Percentiles rank a stretch among this genome's conserved stretches.
phyloP scores from a whole-genome alignment of 2,797 vertebrate genomes.

The Lutjanus campechanus region DNA sequence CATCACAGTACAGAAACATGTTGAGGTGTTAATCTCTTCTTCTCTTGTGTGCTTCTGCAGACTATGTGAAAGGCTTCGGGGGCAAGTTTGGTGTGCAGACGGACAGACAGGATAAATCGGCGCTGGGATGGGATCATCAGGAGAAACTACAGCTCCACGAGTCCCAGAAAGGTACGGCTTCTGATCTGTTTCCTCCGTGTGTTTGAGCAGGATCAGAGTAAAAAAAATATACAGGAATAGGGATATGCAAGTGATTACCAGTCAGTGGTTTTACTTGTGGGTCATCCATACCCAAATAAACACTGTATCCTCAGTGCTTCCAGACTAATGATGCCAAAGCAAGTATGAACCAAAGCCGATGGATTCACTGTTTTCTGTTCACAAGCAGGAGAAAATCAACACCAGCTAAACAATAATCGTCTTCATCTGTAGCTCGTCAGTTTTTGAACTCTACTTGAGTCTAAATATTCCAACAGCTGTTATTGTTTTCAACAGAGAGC shows the following conservation, averaged over 20 bases:
- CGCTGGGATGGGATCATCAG: constrained; percentile 98
- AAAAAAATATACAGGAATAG: not conserved
- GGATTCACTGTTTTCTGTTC: not conserved
- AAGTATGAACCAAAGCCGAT: not conserved
- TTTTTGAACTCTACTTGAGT: not conserved
- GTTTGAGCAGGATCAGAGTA: not conserved
- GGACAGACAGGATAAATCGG: constrained; percentile 97
- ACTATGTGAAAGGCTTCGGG: constrained; percentile 96
- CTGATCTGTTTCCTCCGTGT: not conserved
- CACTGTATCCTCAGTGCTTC: too few species aligned
- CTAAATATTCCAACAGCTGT: too few species aligned
- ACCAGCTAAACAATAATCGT: not conserved
- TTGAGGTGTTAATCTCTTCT: constrained; percentile 20
- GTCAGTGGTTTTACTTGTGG: too few species aligned
- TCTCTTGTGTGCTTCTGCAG: constrained; percentile 71
- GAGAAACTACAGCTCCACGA: constrained; percentile 96
- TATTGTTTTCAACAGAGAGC: too few species aligned
- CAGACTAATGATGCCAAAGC: too few species aligned
- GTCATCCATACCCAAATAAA: not conserved
- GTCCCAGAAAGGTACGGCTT: constrained; percentile 93
- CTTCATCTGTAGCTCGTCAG: not conserved
- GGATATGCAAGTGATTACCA: too few species aligned
- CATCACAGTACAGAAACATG: not conserved
- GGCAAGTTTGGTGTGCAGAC: constrained; percentile 97
- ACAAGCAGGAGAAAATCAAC: too few species aligned